A percentile compares a stretch with the other conserved stretches of the same genome.
phyloP scores from a whole-genome alignment of 2,888 invertebrate genomes.

The Trissolcus japonicus region DNA sequence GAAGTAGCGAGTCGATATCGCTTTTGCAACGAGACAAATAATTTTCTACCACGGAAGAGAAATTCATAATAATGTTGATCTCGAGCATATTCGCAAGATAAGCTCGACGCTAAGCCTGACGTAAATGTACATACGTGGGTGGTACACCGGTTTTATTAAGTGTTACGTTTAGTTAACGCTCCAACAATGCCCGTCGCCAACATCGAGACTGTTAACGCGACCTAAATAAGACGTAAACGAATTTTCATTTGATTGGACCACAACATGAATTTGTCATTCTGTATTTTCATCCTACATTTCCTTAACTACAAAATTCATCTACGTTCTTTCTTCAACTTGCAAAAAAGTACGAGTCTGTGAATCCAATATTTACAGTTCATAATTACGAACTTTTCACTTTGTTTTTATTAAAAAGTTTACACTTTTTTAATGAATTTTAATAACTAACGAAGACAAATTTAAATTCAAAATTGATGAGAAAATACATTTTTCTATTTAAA shows the following conservation, averaged over 20 bases:
- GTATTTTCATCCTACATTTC: neutral
- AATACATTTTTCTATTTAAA: too few relatives aligned
- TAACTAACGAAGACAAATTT: too few relatives aligned
- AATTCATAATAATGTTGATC: constrained; percentile 54
- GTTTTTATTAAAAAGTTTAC: too few relatives aligned
- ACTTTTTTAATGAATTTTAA: too few relatives aligned
- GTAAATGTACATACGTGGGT: constrained; percentile 61
- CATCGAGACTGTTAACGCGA: constrained; percentile 64
- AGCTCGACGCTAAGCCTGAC: constrained; percentile 64
- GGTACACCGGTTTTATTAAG: constrained; percentile 65
- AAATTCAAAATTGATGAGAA: too few relatives aligned
- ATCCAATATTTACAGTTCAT: too few relatives aligned
- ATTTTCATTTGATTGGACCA: constrained; percentile 22
- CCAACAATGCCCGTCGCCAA: constrained; percentile 60
- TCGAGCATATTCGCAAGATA: constrained; percentile 56
- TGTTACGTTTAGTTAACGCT: constrained; percentile 67
- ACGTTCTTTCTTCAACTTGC: too few relatives aligned
- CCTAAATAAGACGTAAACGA: constrained; percentile 61
- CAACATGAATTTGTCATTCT: constrained; percentile 5
- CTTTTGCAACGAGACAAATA: too few relatives aligned
- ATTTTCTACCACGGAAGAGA: constrained; percentile 2
- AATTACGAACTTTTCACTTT: too few relatives aligned
- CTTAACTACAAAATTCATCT: neutral
- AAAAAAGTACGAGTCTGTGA: too few relatives aligned
- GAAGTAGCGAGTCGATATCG: constrained; percentile 26